Conservation (phyloP, 2,888 invertebrate genomes). For the Brachylomia viminalis region DNA sequence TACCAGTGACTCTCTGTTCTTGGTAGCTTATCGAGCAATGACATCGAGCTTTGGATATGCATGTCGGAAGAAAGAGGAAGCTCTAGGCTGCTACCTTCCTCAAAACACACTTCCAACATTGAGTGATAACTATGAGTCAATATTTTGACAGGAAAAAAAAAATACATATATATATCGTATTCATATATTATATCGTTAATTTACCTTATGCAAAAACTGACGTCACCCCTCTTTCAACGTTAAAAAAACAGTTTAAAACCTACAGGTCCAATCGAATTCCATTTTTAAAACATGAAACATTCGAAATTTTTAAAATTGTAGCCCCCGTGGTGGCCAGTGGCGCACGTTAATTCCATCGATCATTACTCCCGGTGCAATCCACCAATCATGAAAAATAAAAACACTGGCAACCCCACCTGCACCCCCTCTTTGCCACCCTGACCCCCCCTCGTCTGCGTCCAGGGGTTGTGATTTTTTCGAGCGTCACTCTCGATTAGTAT, state of each 20-base stretch:
- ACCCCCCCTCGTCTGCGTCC: slow-evolving; percentile 73
- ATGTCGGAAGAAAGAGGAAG: not conserved
- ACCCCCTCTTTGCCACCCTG: slow-evolving; percentile 66
- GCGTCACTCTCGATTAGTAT: slow-evolving; percentile 85
- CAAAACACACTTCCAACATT: not conserved
- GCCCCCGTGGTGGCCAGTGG: slow-evolving; percentile 81
- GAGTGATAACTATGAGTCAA: not conserved
- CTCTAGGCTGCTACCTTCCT: not conserved
- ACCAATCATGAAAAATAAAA: slow-evolving; percentile 90
- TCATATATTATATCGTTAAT: too few species aligned
- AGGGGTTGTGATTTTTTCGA: slow-evolving; percentile 87
- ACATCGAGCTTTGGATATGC: not conserved
- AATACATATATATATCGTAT: too few species aligned
- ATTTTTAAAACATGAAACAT: slow-evolving; percentile 64
- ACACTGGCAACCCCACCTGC: slow-evolving; percentile 86
- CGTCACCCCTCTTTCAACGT: not conserved
- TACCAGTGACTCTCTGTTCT: not conserved
- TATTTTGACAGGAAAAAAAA: too few species aligned
- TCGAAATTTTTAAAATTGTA: slow-evolving; percentile 63
- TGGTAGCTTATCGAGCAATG: not conserved
- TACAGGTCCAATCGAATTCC: slow-evolving; percentile 41
- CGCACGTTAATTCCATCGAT: slow-evolving; percentile 90
- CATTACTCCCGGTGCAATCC: slow-evolving; percentile 90
- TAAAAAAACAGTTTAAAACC: slow-evolving; percentile 23
- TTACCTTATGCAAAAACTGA: not conserved